These are phyloP conservation scores for Aelia acuminata DNA, from an alignment of 2,888 invertebrate genomes.

Conservation along the genomic window DNA sequence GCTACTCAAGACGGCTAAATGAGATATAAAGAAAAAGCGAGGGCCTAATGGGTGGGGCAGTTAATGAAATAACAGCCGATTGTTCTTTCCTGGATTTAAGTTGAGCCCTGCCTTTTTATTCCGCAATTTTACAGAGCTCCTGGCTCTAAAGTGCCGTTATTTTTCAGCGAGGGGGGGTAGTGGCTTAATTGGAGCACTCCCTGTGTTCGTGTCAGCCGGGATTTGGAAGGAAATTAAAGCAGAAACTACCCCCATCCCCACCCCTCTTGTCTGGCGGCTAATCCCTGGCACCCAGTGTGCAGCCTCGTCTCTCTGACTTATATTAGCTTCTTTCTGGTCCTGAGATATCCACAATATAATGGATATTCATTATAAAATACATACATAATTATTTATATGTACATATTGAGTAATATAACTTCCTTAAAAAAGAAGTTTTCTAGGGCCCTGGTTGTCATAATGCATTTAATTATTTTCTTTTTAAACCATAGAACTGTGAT, in stretches of 20 bases:
- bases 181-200: conserved; percentile 38
- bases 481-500: too few relatives aligned
- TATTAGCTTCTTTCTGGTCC: not conserved
- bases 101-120: conserved; percentile 39
- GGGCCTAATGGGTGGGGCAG: conserved; percentile 20
- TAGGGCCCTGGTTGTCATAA: too few relatives aligned
- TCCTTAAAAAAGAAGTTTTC: too few relatives aligned
- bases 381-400: too few relatives aligned
- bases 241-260: conserved; percentile 19
- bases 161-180: conserved; percentile 24
- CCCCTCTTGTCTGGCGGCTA: not conserved
- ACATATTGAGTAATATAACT: too few relatives aligned
- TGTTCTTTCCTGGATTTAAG: conserved; percentile 49
- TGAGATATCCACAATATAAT: too few relatives aligned
- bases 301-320: not conserved
- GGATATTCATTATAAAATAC: too few relatives aligned
- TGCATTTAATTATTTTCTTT: too few relatives aligned
- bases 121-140: conserved; percentile 34
- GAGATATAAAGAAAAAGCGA: conserved; percentile 47
- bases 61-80: conserved; percentile 57
- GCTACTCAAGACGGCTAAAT: conserved; percentile 9
- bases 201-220: conserved; percentile 47
- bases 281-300: not conserved
- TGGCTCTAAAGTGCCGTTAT: conserved; percentile 28
- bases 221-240: conserved; percentile 51